These are phyloP conservation scores for Thereuonema tuberculata DNA, from an alignment of 1,140 invertebrate species.

Conservation along the genomic window DNA sequence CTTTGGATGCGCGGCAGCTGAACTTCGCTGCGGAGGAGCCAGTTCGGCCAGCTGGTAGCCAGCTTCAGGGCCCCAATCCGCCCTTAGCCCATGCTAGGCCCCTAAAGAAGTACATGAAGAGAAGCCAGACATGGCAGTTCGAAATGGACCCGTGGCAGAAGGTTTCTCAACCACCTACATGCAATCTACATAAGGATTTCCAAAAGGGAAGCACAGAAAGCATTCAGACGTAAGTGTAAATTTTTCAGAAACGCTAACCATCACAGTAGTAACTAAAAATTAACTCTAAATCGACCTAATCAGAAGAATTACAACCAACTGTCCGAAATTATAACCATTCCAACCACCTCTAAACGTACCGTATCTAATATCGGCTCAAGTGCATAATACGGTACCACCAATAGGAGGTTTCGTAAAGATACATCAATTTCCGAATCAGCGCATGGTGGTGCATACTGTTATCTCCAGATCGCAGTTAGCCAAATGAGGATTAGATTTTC, in stretches of 20 bases:
- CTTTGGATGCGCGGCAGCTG: neutral
- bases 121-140: constrained; percentile 38
- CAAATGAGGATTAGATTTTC: too few species aligned
- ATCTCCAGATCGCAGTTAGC: too few species aligned
- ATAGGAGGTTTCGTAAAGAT: too few species aligned
- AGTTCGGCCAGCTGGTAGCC: neutral
- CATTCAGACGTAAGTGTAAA: constrained; percentile 24
- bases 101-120: constrained; percentile 29
- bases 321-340: too few species aligned
- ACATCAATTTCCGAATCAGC: too few species aligned
- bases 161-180: neutral
- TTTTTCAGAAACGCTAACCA: neutral
- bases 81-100: neutral
- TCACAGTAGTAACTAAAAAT: too few species aligned
- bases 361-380: too few species aligned
- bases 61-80: neutral
- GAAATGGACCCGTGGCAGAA: constrained; percentile 6
- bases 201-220: constrained; percentile 27
- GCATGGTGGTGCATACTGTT: too few species aligned
- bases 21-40: neutral
- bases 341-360: too few species aligned
- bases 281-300: too few species aligned
- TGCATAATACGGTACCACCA: too few species aligned
- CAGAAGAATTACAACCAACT: too few species aligned
- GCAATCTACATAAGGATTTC: neutral